These are phyloP conservation scores for Strix occidentalis DNA, from an alignment of 2,797 vertebrate genomes.

Conservation along the genomic window DNA sequence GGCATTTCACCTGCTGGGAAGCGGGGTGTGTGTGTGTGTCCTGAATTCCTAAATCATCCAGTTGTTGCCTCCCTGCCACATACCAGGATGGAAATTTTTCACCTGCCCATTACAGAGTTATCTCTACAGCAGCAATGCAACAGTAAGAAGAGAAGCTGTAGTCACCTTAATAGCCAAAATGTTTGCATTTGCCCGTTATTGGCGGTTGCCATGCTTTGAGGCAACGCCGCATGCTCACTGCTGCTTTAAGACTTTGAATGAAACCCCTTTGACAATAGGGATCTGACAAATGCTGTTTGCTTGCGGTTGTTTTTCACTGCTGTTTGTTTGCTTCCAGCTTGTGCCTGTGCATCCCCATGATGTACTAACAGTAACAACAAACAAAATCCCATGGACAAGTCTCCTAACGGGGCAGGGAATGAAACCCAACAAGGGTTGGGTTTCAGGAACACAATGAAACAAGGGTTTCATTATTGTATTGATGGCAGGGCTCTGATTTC, in stretches of 20 bases:
- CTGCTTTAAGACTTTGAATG: conserved; percentile 35
- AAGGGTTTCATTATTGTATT: conserved; percentile 44
- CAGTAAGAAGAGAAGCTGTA: background rate
- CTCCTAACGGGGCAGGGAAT: background rate
- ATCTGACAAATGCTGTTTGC: conserved; percentile 48
- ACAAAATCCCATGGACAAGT: conserved; percentile 44
- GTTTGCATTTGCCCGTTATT: background rate
- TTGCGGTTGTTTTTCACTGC: conserved; percentile 7
- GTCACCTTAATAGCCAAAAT: background rate
- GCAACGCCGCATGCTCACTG: background rate
- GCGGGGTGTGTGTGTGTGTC: accelerated
- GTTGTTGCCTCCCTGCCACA: background rate
- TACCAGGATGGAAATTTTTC: background rate
- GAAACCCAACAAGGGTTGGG: conserved; percentile 35
- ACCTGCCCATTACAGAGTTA: background rate
- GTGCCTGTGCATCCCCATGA: background rate
- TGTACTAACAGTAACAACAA: conserved; percentile 31
- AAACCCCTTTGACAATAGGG: background rate
- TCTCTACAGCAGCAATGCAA: background rate
- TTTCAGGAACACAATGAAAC: too few species aligned
- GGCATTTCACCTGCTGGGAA: background rate
- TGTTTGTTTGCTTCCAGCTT: conserved; percentile 52
- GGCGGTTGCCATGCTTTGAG: background rate
- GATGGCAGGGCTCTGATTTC: background rate
- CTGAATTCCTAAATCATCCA: background rate